Conservation (phyloP, 2,113 vertebrate species). For the Myrmecophaga tridactyla region DNA sequence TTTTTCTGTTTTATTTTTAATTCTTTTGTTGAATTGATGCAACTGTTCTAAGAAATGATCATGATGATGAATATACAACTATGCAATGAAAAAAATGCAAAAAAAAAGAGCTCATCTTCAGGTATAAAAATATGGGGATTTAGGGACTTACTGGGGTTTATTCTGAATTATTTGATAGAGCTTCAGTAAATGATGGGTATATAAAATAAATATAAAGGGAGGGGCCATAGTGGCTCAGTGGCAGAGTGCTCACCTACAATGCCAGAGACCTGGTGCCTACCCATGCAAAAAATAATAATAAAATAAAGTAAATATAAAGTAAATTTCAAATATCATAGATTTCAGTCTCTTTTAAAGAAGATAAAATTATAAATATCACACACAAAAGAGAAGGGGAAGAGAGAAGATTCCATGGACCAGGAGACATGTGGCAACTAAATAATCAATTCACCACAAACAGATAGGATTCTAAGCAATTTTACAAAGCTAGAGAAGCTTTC, state of each 20-base stretch:
- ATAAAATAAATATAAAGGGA: neutral
- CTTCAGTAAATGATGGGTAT: neutral
- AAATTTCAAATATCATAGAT: neutral
- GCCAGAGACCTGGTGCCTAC: too few relatives aligned
- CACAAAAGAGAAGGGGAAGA: neutral
- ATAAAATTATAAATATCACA: constrained; percentile 3
- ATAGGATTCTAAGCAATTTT: neutral
- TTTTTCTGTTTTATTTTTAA: too few relatives aligned
- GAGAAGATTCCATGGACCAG: neutral
- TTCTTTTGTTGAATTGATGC: too few relatives aligned
- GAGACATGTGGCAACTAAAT: neutral
- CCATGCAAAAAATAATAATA: too few relatives aligned
- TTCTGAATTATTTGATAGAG: constrained; percentile 7
- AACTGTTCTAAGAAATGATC: too few relatives aligned
- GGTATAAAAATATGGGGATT: neutral
- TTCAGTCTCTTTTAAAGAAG: neutral
- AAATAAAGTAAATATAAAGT: neutral
- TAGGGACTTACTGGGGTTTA: neutral
- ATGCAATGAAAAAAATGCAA: neutral
- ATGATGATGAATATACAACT: too few relatives aligned
- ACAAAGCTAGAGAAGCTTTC: neutral
- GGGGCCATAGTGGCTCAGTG: too few relatives aligned
- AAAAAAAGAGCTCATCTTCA: neutral
- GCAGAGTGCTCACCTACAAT: too few relatives aligned
- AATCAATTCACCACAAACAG: neutral